Conservation (phyloP, 1,140 invertebrate genomes). For the Pseudomyrmex flavicornis region DNA sequence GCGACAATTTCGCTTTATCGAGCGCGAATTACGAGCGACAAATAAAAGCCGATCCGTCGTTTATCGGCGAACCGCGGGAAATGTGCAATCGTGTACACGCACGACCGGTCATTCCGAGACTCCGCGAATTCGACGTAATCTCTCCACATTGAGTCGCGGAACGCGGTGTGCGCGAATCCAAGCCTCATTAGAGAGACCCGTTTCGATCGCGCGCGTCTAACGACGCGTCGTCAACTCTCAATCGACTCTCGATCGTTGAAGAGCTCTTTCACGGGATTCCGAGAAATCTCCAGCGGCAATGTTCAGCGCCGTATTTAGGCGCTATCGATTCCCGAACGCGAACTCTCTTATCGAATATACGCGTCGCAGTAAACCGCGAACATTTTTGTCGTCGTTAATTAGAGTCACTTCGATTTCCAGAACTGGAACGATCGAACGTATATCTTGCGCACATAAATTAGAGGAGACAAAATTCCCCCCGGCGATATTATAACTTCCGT, state of each 20-base stretch:
- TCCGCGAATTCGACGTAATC: slow-evolving; percentile 35
- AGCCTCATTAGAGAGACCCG: no score
- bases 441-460: slow-evolving; percentile 14
- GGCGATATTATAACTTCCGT: not conserved
- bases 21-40: no score
- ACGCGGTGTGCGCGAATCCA: not conserved
- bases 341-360: not conserved
- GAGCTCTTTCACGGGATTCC: not conserved
- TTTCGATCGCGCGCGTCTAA: slow-evolving; percentile 2
- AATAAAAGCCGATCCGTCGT: no score
- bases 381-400: slow-evolving; percentile 13
- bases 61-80: no score
- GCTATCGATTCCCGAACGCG: not conserved
- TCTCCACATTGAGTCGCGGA: not conserved
- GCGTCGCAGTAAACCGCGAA: not conserved
- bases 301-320: not conserved
- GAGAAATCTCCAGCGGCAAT: not conserved
- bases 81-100: no score
- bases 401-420: not conserved
- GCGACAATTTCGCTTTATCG: no score
- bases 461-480: not conserved
- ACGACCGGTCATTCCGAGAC: no score
- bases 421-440: not conserved
- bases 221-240: slow-evolving; percentile 32
- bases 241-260: slow-evolving; percentile 23